Conservation (phyloP, 2,797 vertebrate genomes). For the Dromococcyx pavoninus region DNA sequence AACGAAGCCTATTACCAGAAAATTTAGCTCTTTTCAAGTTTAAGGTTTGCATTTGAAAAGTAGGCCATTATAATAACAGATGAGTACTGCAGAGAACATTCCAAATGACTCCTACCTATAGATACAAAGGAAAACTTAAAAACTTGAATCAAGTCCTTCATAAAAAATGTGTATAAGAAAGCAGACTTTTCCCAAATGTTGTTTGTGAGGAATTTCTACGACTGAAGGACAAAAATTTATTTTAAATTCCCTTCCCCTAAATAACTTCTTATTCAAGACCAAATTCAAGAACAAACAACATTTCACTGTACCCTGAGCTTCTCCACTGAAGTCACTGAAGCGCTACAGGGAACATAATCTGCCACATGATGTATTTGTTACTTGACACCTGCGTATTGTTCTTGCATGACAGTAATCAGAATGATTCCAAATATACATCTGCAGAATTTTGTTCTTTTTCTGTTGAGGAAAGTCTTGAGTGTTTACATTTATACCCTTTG, state of each 20-base stretch:
- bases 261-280: neutral
- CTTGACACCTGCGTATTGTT: neutral
- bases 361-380: neutral
- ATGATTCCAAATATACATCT: neutral
- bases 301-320: neutral
- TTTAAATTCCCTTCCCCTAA: neutral
- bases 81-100: neutral
- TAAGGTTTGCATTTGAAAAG: constrained; percentile 38
- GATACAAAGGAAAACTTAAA: neutral
- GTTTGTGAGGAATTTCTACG: neutral
- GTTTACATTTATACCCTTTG: neutral
- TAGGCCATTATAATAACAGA: constrained; percentile 37
- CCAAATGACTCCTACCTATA: neutral
- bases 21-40: constrained; percentile 24
- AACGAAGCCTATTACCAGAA: constrained; percentile 23
- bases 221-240: neutral
- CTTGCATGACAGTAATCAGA: neutral
- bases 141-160: neutral
- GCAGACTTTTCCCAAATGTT: neutral
- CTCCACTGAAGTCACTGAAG: neutral
- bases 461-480: neutral
- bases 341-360: neutral
- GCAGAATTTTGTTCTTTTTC: neutral
- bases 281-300: neutral
- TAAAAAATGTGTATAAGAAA: neutral